A percentile compares a stretch with the other conserved stretches of the same genome.
Evolutionary conservation across 23 tunicate species (phyloP).

Genomic region (Diplosoma virens): DNA sequence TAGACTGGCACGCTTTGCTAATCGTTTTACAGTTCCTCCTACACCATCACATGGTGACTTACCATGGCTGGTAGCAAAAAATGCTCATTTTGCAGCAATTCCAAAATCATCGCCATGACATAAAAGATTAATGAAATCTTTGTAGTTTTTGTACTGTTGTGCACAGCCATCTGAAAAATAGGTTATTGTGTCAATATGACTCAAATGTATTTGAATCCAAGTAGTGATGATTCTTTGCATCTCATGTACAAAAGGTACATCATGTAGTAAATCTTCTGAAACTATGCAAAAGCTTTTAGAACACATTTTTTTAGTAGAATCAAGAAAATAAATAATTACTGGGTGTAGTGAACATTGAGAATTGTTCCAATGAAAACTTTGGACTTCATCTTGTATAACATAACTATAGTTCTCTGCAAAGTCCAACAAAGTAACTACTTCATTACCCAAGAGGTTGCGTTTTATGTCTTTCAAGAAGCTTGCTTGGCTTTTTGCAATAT

Average conservation of each 20-base stretch:
- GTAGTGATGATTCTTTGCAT: neutral
- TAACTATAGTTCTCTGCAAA: constrained; percentile 8
- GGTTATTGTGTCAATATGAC: neutral
- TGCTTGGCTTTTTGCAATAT: neutral
- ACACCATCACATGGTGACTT: constrained; percentile 22
- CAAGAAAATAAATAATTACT: neutral
- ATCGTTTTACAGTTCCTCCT: constrained; percentile 12
- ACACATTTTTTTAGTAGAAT: neutral
- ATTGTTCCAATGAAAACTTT: constrained; percentile 21
- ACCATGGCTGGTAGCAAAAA: constrained; percentile 14
- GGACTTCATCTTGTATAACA: constrained; percentile 12
- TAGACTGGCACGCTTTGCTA: constrained; percentile 11
- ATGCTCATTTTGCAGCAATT: neutral
- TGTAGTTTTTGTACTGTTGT: constrained; percentile 18
- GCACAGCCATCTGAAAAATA: constrained; percentile 24
- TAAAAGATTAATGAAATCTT: constrained; percentile 1
- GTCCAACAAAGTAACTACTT: neutral
- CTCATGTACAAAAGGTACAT: constrained; percentile 14
- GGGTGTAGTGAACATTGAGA: constrained; percentile 20
- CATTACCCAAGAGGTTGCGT: neutral
- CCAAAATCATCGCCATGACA: constrained; percentile 1
- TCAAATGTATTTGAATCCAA: neutral
- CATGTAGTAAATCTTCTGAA: constrained; percentile 3
- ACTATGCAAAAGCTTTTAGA: neutral
- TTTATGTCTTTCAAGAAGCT: neutral